Percentiles rank a stretch among this genome's conserved stretches.
These are phyloP conservation scores for Elegia similella DNA, from an alignment of 2,888 invertebrate species.

Conservation along the genomic window DNA sequence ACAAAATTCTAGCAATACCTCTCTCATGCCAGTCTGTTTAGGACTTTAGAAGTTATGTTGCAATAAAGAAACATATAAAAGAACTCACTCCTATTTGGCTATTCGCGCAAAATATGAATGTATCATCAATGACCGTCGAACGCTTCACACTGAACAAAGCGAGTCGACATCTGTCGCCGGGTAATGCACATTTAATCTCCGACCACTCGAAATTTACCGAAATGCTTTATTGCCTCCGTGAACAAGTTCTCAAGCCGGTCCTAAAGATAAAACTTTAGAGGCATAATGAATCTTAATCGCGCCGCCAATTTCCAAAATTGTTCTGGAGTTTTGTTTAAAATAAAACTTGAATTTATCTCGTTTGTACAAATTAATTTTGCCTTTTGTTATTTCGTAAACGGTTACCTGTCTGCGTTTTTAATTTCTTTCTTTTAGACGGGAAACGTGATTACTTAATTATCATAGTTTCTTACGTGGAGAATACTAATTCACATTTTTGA, in stretches of 20 bases:
- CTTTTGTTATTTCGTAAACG: conserved; percentile 67
- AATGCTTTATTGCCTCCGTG: conserved; percentile 76
- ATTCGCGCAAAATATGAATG: neutral
- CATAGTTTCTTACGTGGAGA: too few species aligned
- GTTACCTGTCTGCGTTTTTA: conserved; percentile 63
- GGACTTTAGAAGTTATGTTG: too few species aligned
- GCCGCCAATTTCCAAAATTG: conserved; percentile 73
- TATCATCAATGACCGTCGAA: conserved; percentile 37
- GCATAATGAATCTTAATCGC: conserved; percentile 79
- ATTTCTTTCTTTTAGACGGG: conserved; percentile 44
- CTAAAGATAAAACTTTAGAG: conserved; percentile 75
- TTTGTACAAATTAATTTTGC: conserved; percentile 65
- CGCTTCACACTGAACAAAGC: conserved; percentile 33
- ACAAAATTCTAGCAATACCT: too few species aligned
- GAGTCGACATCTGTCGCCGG: conserved; percentile 60
- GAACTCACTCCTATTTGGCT: too few species aligned
- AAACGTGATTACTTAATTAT: too few species aligned
- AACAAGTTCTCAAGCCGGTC: conserved; percentile 61
- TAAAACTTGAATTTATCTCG: conserved; percentile 70
- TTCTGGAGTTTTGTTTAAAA: conserved; percentile 72
- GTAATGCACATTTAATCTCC: conserved; percentile 76
- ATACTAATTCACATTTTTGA: too few species aligned
- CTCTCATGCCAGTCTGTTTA: too few species aligned
- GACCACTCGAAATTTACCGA: conserved; percentile 75
- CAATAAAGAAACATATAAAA: too few species aligned